phyloP scores from a whole-genome alignment of 2,888 invertebrate species.

The Ernsta delagoae region DNA sequence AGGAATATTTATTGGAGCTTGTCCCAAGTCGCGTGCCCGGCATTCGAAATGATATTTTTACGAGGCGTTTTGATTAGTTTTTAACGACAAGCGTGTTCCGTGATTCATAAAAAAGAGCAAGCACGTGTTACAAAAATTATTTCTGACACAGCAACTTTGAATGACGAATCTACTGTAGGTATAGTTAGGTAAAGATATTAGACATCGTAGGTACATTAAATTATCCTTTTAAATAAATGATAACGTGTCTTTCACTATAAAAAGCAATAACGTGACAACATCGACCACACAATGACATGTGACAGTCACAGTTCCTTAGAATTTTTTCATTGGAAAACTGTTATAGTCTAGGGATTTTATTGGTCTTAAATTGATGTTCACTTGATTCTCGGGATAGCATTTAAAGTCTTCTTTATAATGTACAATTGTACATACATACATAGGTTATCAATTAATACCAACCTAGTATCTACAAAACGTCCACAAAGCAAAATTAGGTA shows the following conservation, averaged over 20 bases:
- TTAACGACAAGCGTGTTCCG: conserved; percentile 10
- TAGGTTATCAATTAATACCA: too few relatives aligned
- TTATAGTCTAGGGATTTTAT: too few relatives aligned
- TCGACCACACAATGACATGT: too few relatives aligned
- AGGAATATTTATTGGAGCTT: conserved; percentile 3
- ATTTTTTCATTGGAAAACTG: too few relatives aligned
- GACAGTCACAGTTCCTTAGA: too few relatives aligned
- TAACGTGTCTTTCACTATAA: background rate
- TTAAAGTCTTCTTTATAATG: too few relatives aligned
- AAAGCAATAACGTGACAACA: too few relatives aligned
- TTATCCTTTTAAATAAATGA: background rate
- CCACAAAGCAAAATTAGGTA: conserved; percentile 5
- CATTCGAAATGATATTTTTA: conserved; percentile 7
- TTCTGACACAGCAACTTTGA: background rate
- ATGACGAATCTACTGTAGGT: background rate
- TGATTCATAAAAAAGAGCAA: background rate
- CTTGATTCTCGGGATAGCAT: too few relatives aligned
- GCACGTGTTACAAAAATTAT: background rate
- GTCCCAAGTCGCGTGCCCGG: background rate
- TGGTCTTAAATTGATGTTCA: too few relatives aligned
- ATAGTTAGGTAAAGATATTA: too few relatives aligned
- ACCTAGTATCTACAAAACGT: background rate
- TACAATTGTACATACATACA: too few relatives aligned
- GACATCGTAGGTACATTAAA: background rate
- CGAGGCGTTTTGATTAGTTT: conserved; percentile 11